A percentile compares a stretch with the other conserved stretches of the same genome.
Conservation (phyloP, 23 tunicate species). For the Phallusia fumigata region DNA sequence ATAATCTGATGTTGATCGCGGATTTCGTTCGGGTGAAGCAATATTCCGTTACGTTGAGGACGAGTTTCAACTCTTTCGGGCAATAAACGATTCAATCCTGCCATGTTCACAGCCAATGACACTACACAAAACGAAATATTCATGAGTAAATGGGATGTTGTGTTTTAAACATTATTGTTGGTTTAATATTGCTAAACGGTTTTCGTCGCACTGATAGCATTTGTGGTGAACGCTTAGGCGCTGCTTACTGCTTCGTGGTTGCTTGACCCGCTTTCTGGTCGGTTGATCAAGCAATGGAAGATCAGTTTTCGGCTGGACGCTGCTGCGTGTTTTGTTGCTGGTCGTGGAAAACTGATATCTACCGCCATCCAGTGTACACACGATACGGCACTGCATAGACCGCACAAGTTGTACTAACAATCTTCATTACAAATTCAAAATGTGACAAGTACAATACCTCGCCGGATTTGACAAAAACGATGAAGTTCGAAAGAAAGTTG, state of each 20-base stretch:
- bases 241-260: conserved; percentile 31
- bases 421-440: neutral
- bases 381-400: conserved; percentile 34
- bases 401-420: neutral
- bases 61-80: neutral
- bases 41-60: neutral
- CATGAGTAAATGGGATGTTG: too few species aligned
- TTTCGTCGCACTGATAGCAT: too few species aligned
- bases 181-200: too few species aligned
- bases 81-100: too few species aligned
- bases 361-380: conserved; percentile 47
- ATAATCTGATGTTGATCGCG: neutral
- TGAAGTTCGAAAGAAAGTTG: conserved; percentile 35
- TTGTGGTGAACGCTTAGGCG: too few species aligned
- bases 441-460: conserved; percentile 25
- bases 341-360: neutral
- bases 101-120: too few species aligned
- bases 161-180: too few species aligned
- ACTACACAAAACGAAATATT: too few species aligned
- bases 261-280: neutral
- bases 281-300: conserved; percentile 13
- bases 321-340: conserved; percentile 7
- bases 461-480: conserved; percentile 74
- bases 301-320: neutral
- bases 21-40: neutral